phyloP scores from a whole-genome alignment of 2,797 vertebrate genomes.

The Leptatherina wallacei region DNA sequence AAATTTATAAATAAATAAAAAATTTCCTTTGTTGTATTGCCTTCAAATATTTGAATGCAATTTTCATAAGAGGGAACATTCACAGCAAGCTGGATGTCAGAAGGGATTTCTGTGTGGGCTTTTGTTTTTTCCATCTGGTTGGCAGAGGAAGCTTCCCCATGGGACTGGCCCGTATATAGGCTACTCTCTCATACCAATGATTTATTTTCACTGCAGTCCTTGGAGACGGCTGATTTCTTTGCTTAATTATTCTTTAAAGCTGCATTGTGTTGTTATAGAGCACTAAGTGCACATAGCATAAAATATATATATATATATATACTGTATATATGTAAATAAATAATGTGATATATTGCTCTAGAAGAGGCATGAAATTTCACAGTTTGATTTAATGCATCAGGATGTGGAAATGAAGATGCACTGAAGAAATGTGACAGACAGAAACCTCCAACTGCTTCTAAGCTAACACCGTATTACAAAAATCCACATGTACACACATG shows the following conservation, averaged over 20 bases:
- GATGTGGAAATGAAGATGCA: slow-evolving; percentile 36
- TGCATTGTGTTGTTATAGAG: not conserved
- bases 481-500: slow-evolving; percentile 43
- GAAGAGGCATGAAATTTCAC: slow-evolving; percentile 11
- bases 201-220: slow-evolving; percentile 43
- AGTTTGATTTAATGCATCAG: slow-evolving; percentile 36
- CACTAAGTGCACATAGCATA: not conserved
- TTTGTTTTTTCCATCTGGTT: slow-evolving; percentile 52
- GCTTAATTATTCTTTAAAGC: slow-evolving; percentile 43
- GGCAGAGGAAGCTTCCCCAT: slow-evolving; percentile 22
- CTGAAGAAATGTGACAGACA: slow-evolving; percentile 39
- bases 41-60: slow-evolving; percentile 61
- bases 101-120: slow-evolving; percentile 45
- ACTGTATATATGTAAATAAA: not conserved
- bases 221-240: slow-evolving; percentile 27
- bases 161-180: slow-evolving; percentile 29
- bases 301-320: too few species aligned
- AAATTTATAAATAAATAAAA: too few species aligned
- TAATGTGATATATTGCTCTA: slow-evolving; percentile 19
- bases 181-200: slow-evolving; percentile 19
- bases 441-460: slow-evolving; percentile 37
- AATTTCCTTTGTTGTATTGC: slow-evolving; percentile 19
- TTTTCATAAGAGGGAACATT: slow-evolving; percentile 53
- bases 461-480: slow-evolving; percentile 35
- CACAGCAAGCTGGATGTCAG: slow-evolving; percentile 42